phyloP scores from a whole-genome alignment of 2,888 invertebrate genomes.

The Hesperia comma region DNA sequence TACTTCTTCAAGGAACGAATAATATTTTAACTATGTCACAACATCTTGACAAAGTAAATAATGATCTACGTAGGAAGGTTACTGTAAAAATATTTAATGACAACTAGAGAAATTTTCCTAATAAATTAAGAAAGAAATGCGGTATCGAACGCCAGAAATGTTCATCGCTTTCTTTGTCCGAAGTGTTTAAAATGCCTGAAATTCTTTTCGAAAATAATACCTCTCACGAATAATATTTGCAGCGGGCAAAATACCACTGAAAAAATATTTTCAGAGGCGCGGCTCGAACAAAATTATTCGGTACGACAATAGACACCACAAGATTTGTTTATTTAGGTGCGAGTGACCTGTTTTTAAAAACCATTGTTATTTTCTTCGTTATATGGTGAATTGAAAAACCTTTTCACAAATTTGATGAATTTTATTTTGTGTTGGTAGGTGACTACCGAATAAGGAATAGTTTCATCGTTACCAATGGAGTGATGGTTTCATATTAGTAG shows the following conservation, averaged over 20 bases:
- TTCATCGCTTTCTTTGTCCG: background rate
- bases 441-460: background rate
- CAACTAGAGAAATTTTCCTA: background rate
- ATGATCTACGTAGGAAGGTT: no score
- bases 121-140: background rate
- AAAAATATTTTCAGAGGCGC: slow-evolving; percentile 30
- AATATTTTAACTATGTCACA: background rate
- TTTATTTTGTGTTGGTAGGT: background rate
- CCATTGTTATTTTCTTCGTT: slow-evolving; percentile 7
- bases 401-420: background rate
- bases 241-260: slow-evolving; percentile 20
- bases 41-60: no score
- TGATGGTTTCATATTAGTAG: no score
- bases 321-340: slow-evolving; percentile 32
- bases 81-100: no score
- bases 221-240: slow-evolving; percentile 27
- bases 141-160: background rate
- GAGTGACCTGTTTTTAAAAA: slow-evolving; percentile 22
- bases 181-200: slow-evolving; percentile 19
- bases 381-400: background rate
- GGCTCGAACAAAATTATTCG: slow-evolving; percentile 27
- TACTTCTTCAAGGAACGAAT: no score
- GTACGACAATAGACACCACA: slow-evolving; percentile 23
- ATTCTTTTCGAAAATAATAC: slow-evolving; percentile 24
- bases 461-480: no score